Evolutionary conservation across 1,140 invertebrate genomes (phyloP), one percentile per base, ranked within the genome.

Genomic region (Lutraria rhynchaena): DNA sequence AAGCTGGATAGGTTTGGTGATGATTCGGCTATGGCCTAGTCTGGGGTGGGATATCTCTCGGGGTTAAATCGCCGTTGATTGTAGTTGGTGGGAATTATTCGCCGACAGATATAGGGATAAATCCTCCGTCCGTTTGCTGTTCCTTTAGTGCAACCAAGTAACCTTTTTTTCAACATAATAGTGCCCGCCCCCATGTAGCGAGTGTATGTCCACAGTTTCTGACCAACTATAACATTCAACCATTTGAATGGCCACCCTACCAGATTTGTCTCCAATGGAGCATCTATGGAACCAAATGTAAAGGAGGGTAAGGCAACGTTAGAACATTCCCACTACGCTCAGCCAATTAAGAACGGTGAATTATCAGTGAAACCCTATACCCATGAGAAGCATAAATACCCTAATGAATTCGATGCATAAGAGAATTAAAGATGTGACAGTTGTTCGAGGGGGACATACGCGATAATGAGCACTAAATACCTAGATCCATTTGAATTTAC

Each of bases 371-470:
- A 70, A 53, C 46, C 51, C 33, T 46, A 70, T 53, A 29, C 49
- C 37, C n/a, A 70, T 70, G 63, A 67, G 63, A 70, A 70, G 19
- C 4, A 70, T 46, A 70, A 35, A 70, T 19, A 24, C 24, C 44
- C 67, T 53, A 2, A 67, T 70, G 67, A 70, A 70, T 35, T 70
- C 67, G 1, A 27, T 70, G 67, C 49, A 70, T 33, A 41, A 1
- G 44, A 70, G 67, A 70, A 70, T 67, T 1, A n/a, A 9, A 29
- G 67, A 24, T 70, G 51, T 53, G 44, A 31, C 24, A 70, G 67
- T 13, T 70, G 67, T 46, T 22, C 3, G 67, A 70, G 67, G 67
- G n/a, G 67, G 46, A 35, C 51, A 70, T 70, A 70, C 44, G 17
- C 24, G 29, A 31, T 53, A 70, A 44, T 46, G 37, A 17, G 11